These are phyloP conservation scores for Platycnemis pennipes DNA, from an alignment of 2,888 invertebrate genomes.

Conservation along the genomic window DNA sequence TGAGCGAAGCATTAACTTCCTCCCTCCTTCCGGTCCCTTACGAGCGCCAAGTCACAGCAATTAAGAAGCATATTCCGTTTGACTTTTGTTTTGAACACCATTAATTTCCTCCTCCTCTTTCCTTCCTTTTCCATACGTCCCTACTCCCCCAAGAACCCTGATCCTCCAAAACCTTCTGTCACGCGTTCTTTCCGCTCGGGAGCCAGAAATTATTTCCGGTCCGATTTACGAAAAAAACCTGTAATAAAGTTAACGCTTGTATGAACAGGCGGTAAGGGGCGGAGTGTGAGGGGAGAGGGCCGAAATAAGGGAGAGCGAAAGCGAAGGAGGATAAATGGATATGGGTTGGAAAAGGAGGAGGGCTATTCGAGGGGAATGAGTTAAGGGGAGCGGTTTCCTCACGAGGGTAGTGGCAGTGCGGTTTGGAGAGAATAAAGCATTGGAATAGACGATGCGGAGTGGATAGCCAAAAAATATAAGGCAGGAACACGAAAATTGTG, in stretches of 20 bases:
- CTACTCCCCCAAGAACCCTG: neutral
- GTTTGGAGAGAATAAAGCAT: neutral
- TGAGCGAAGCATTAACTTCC: neutral
- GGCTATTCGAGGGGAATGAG: neutral
- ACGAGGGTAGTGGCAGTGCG: neutral
- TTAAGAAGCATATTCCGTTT: slow-evolving; percentile 47
- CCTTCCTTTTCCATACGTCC: neutral
- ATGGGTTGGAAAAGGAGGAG: neutral
- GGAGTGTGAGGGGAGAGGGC: neutral
- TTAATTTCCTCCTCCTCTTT: slow-evolving; percentile 50
- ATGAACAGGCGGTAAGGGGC: slow-evolving; percentile 6
- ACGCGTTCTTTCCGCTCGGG: slow-evolving; percentile 49
- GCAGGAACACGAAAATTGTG: neutral
- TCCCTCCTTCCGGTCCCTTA: neutral
- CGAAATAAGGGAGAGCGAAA: neutral
- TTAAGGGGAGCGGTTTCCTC: neutral
- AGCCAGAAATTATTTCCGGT: slow-evolving; percentile 59
- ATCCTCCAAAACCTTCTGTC: slow-evolving; percentile 8
- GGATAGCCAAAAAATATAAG: neutral
- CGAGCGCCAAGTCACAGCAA: slow-evolving; percentile 33
- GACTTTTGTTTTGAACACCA: slow-evolving; percentile 52
- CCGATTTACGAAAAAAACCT: slow-evolving; percentile 60
- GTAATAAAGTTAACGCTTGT: slow-evolving; percentile 52
- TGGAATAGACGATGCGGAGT: neutral
- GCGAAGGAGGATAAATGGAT: neutral